These are phyloP conservation scores for Doryteuthis pealeii DNA, from an alignment of 1,140 invertebrate genomes.

Conservation along the genomic window DNA sequence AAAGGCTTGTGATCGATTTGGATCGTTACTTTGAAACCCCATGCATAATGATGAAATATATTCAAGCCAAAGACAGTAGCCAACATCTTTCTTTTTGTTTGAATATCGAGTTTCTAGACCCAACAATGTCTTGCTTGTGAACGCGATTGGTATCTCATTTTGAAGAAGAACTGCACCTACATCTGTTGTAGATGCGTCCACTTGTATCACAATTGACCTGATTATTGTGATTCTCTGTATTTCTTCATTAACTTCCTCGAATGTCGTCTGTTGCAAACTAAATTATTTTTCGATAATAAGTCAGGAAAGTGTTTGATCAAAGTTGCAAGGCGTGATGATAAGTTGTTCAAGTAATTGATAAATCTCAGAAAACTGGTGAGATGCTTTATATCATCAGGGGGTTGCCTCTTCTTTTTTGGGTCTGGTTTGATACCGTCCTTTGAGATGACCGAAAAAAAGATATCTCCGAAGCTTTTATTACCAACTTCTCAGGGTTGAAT, in stretches of 20 bases:
- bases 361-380: slow-evolving; percentile 46
- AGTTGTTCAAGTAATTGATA: slow-evolving; percentile 54
- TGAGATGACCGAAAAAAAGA: no score
- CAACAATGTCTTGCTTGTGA: slow-evolving; percentile 57
- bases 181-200: slow-evolving; percentile 44
- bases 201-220: slow-evolving; percentile 22
- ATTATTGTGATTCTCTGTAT: slow-evolving; percentile 18
- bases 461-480: no score
- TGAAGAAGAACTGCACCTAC: slow-evolving; percentile 61
- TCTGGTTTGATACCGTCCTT: slow-evolving; percentile 53
- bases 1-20: slow-evolving; percentile 38
- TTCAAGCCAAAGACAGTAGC: slow-evolving; percentile 62
- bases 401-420: slow-evolving; percentile 39
- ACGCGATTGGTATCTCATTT: slow-evolving; percentile 58
- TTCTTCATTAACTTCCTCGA: slow-evolving; percentile 21
- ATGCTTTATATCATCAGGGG: slow-evolving; percentile 18
- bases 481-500: no score
- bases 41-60: slow-evolving; percentile 63
- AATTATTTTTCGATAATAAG: slow-evolving; percentile 17
- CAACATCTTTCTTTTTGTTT: slow-evolving; percentile 63
- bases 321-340: slow-evolving; percentile 48
- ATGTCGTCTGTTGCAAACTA: slow-evolving; percentile 20
- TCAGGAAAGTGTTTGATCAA: slow-evolving; percentile 16
- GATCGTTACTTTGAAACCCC: slow-evolving; percentile 29
- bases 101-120: slow-evolving; percentile 58